Evolutionary conservation across 2,888 invertebrate genomes (phyloP), one percentile per base, ranked within the genome.

Genomic region (Allacma fusca): DNA sequence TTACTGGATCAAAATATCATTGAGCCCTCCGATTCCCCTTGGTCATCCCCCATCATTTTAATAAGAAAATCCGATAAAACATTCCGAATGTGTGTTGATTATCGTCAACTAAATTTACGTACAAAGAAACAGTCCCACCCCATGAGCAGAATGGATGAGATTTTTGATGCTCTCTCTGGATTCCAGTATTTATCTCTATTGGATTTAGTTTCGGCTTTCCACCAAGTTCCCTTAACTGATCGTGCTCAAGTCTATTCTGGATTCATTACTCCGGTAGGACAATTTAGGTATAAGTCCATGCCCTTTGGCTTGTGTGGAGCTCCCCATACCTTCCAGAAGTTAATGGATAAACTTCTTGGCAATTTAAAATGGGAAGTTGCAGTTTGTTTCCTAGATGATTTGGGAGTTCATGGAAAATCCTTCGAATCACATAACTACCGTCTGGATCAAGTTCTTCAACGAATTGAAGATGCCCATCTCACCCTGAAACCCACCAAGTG

Each of bases 251-350:
- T 82, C 1, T 85, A 85, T 65, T 87, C 87, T 0, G 85, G 86
- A 0, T 86, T 87, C 74, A 85, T 86, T 0, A 87, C 86, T 0
- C 85, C 85, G 0, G 85, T 86, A 50, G 86, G 87, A 0, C 85
- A 86, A 19, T 87, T 82, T 65, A 85, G 87, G 78, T 87, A 85
- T 75, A 84, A 85, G 0, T 1, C 29, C 12, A n/a, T 76, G 24
- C 28, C 76, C 0, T 9, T 62, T 2, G 76, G 76, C 43, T 40
- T 64, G 9, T n/a, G 7, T 12, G 69, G 57, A 26, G 9, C 4
- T 28, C 71, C 76, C 0, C 85, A 86, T 85, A 85, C 86, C 1
- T 87, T 86, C 78, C 86, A 86, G 0, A 81, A 87, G 0, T 80
- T 81, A 0, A 87, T 87, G 77, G 86, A 87, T 34, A 71, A 12